Conservation (phyloP, 2,888 invertebrate species). For the Apodemia mormo region DNA sequence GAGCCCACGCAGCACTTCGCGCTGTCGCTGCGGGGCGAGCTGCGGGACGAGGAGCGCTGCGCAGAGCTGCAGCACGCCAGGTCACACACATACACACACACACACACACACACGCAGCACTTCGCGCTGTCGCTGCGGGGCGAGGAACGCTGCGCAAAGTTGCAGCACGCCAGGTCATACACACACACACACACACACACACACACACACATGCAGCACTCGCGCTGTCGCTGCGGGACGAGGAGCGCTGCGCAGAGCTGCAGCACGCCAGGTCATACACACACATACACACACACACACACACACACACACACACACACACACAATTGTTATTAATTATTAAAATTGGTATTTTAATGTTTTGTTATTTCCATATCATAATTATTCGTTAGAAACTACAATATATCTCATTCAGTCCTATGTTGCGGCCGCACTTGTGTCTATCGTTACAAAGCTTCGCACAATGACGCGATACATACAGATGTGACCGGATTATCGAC, state of each 20-base stretch:
- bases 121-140: conserved; percentile 86
- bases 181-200: no score
- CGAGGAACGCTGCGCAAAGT: conserved; percentile 89
- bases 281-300: no score
- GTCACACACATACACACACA: background rate
- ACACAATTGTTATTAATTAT: no score
- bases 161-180: conserved; percentile 59
- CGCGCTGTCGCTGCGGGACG: conserved; percentile 86
- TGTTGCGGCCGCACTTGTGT: no score
- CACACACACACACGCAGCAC: conserved; percentile 82
- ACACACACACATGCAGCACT: conserved; percentile 74
- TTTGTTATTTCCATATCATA: no score
- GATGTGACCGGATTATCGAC: no score
- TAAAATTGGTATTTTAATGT: no score
- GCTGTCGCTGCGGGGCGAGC: conserved; percentile 84
- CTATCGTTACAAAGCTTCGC: no score
- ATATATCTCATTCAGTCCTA: no score
- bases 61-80: conserved; percentile 81
- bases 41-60: conserved; percentile 90
- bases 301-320: no score
- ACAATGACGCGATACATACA: no score
- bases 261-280: conserved; percentile 53
- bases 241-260: conserved; percentile 88
- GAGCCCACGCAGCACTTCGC: conserved; percentile 89
- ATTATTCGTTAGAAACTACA: no score